Percentiles rank a stretch among this genome's conserved stretches.
These are phyloP conservation scores for Drosophila phalerata DNA, from an alignment of 2,888 invertebrate species.

Conservation along the genomic window DNA sequence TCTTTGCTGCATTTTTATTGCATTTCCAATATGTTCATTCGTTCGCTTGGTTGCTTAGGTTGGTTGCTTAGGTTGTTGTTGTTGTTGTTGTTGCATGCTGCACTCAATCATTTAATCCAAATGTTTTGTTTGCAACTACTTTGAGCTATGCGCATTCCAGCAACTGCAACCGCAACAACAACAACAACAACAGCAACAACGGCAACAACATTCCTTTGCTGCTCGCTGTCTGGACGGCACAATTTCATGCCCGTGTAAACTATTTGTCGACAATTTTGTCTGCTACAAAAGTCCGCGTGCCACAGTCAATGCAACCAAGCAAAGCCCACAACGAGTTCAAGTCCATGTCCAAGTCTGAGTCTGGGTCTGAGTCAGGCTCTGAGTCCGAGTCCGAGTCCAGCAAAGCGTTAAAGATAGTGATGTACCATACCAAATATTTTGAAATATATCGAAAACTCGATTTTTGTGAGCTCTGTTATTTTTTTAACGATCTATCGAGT, in stretches of 20 bases:
- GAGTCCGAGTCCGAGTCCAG: constrained; percentile 27
- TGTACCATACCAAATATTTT: no score
- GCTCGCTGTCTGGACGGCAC: constrained; percentile 58
- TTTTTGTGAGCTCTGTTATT: no score
- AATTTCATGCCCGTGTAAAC: constrained; percentile 84
- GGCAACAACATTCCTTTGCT: constrained; percentile 67
- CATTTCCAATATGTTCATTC: constrained; percentile 29
- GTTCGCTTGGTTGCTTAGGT: not conserved
- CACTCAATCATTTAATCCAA: constrained; percentile 69
- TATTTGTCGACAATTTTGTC: constrained; percentile 85
- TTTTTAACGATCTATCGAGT: no score
- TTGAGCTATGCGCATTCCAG: constrained; percentile 62
- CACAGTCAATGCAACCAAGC: constrained; percentile 36
- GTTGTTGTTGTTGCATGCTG: constrained; percentile 57
- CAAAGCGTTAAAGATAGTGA: constrained; percentile 64
- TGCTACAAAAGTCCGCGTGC: constrained; percentile 79
- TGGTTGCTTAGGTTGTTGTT: constrained; percentile 20
- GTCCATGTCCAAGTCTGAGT: constrained; percentile 10
- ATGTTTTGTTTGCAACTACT: constrained; percentile 65
- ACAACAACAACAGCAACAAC: no score
- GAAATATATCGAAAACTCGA: no score
- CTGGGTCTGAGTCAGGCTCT: not conserved
- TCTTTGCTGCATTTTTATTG: constrained; percentile 39
- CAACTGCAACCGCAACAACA: constrained; percentile 48
- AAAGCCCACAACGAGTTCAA: constrained; percentile 8